These are phyloP conservation scores for Elgonia sp. DNA, from an alignment of 2,888 invertebrate species.

Conservation along the genomic window DNA sequence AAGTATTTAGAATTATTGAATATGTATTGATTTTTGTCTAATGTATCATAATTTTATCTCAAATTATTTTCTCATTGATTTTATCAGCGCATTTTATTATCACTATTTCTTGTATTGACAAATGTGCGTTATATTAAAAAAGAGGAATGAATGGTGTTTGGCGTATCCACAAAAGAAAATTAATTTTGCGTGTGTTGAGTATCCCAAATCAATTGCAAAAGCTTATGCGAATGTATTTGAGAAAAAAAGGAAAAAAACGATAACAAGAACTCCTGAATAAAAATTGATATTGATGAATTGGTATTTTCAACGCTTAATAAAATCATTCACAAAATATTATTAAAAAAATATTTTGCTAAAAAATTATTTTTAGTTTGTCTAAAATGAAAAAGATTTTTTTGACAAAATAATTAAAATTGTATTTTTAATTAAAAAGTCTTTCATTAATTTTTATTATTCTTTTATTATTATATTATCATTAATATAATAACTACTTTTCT, in stretches of 20 bases:
- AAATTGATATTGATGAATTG: slow-evolving; percentile 54
- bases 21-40: background rate
- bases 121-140: slow-evolving; percentile 19
- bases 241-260: slow-evolving; percentile 27
- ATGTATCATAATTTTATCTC: background rate
- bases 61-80: slow-evolving; percentile 1
- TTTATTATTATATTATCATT: too few species aligned
- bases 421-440: too few species aligned
- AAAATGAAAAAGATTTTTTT: too few species aligned
- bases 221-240: slow-evolving; percentile 45
- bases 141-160: slow-evolving; percentile 22
- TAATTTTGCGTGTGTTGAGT: slow-evolving; percentile 40
- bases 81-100: background rate
- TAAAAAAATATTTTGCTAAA: too few species aligned
- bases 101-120: background rate
- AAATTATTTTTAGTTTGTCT: too few species aligned
- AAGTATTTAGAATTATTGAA: background rate
- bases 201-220: slow-evolving; percentile 50
- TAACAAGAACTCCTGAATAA: slow-evolving; percentile 41
- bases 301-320: slow-evolving; percentile 22
- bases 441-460: too few species aligned
- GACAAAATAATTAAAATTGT: too few species aligned
- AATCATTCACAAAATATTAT: too few species aligned
- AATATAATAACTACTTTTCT: too few species aligned
- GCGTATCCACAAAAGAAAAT: slow-evolving; percentile 39